Base-by-base conservation (phyloP, 2,888 invertebrate genomes). In the Ormia ochracea region DNA sequence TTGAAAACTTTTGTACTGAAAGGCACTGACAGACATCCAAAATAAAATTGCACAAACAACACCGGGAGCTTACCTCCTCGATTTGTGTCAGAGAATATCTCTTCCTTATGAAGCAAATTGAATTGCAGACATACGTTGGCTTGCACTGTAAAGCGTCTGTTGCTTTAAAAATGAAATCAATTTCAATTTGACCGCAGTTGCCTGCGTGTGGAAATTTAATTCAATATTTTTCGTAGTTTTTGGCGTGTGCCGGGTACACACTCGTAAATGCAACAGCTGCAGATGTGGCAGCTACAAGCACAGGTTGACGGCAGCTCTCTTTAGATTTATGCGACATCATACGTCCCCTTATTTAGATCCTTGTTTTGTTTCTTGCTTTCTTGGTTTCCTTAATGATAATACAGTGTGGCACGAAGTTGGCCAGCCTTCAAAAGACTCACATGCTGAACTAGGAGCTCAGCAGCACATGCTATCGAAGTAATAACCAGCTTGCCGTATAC, bases 181-280 rank as follows among this genome's bases (percentile, higher is more conserved):
- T 66, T 70, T 52, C n/a, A 19, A 4, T 65, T 36, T 59, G 5
- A 23, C n/a, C 50, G 43, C 19, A 36, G 45, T 38, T 52, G 65
- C 28, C 28, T 3, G 23, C 10, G 9, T 36, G 9, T 36, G 21
- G 17, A 14, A 36, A 48, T 36, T 58, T 23, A 31, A 26, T 38
- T 56, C 45, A 38, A 36, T 36, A 58, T 38, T 23, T n/a, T 38
- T 66, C 6, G 36, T 33, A 33, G 23, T 23, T 79, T 79, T 75
- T 79, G 79, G 79, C 74, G 65, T 79, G 79, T 79, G 79, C 75
- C 79, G 54, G 58, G 59, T 48, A n/a, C n/a, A n/a, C n/a, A n/a
- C n/a, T 70, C 70, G 41, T 50, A 45, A 78, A 43, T 52, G 63
- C 74, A 79, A 79, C 75, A 79, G 74, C 70, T 79, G 79, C 79